phyloP scores from a whole-genome alignment of 1,140 invertebrate genomes.

The Paracyclopina nana region DNA sequence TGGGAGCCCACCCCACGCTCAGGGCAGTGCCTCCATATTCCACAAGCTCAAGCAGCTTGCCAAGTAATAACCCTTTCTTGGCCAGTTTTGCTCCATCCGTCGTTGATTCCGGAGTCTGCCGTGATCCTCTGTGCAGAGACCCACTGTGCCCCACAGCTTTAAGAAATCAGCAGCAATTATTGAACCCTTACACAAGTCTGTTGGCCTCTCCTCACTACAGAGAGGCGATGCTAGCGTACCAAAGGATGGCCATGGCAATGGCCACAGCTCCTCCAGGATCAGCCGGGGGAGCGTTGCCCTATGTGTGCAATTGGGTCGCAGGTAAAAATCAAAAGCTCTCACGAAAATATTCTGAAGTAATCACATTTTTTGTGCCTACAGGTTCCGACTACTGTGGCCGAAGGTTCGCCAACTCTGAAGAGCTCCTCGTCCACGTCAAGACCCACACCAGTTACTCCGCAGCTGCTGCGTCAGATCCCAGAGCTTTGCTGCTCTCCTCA shows the following conservation, averaged over 20 bases:
- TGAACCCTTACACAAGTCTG: neutral
- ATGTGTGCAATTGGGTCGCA: constrained; percentile 85
- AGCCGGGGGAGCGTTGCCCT: constrained; percentile 34
- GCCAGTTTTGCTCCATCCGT: neutral
- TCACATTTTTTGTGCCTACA: neutral
- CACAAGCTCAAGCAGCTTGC: no score
- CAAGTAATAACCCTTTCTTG: constrained; percentile 3
- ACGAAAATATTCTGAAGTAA: neutral
- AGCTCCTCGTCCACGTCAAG: constrained; percentile 75
- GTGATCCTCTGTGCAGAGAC: constrained; percentile 3
- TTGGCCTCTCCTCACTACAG: no score
- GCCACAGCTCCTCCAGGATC: constrained; percentile 24
- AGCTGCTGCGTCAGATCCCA: constrained; percentile 23
- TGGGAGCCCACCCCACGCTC: no score
- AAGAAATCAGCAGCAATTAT: neutral
- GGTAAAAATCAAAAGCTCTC: constrained; percentile 15
- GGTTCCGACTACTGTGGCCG: constrained; percentile 71
- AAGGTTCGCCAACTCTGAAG: constrained; percentile 72
- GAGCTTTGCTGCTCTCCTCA: neutral
- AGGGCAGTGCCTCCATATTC: no score
- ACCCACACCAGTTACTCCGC: constrained; percentile 63
- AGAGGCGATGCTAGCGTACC: neutral
- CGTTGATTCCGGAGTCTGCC: neutral
- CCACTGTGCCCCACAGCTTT: neutral
- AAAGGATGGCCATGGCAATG: constrained; percentile 19